Evolutionary conservation across 2,797 vertebrate species (phyloP), one percentile per base, ranked within the genome.

Genomic region (Pseudotriccus pelzelni): DNA sequence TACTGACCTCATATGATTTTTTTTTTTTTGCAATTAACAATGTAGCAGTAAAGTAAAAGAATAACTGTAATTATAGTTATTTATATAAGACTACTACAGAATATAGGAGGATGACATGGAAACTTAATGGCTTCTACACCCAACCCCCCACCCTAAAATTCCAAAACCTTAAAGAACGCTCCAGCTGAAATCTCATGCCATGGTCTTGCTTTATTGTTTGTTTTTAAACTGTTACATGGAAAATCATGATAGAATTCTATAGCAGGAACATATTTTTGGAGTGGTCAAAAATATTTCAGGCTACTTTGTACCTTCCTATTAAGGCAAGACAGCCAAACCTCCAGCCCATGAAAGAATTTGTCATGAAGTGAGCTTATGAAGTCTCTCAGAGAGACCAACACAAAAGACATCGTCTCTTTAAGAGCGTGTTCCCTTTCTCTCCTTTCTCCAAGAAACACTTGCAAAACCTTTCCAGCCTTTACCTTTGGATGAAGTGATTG

Each of bases 211-310:
- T 66, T 70, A 55, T 34, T 79, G n/a, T 87, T 94, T 95, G 81
- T 84, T 95, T 94, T 90, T 66, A 87, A 89, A 79, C 32, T 34
- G 66, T 37, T 72, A 59, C 20, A 17, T 70, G 91, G 89, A 92
- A 94, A 84, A 79, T 67, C 0, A 82, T 27, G 63, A 53, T 58
- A 44, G 68, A 84, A 80, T 90, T 91, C 93, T 94, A 91, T 76
- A 92, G 92, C 64, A 74, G 56, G 59, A 90, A 56, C 20, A 5
- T 93, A 87, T 82, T 96, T 90, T 91, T 85, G 81, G 84, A 92
- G 52, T 3, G 6, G 32, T 62, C 86, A 90, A 81, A 96, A 95
- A 84, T 92, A 86, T 86, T 90, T 72, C 2, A 1, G 49, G 30
- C 64, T 74, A 46, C 28, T 93, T 83, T 49, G 37, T 91, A 75